Conservation (phyloP, 2,113 vertebrate species). For the Ailurus styani region DNA sequence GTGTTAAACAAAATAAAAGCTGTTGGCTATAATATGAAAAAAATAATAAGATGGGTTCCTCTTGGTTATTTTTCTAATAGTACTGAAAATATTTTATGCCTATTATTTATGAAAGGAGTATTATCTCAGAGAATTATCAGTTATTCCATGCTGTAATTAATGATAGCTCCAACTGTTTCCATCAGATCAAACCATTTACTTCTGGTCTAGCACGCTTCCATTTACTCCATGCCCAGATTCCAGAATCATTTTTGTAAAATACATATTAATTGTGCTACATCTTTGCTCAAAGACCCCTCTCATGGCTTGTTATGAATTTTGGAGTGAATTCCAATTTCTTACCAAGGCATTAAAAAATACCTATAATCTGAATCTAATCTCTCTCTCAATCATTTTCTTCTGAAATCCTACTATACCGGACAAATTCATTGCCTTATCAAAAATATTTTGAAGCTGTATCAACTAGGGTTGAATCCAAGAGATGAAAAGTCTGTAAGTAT, state of each 20-base stretch:
- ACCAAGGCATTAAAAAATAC: neutral
- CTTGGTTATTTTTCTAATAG: neutral
- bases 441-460: neutral
- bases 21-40: neutral
- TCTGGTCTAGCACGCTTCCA: neutral
- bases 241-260: neutral
- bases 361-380: neutral
- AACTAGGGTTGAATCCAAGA: neutral
- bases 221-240: neutral
- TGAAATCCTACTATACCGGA: neutral
- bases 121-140: neutral
- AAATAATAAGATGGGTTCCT: neutral
- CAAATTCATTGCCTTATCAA: neutral
- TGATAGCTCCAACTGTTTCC: neutral
- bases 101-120: neutral
- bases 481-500: neutral
- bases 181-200: neutral
- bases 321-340: neutral
- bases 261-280: neutral
- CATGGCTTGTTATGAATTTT: neutral
- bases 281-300: neutral
- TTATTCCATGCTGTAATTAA: neutral
- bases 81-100: neutral
- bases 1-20: neutral
- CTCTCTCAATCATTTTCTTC: neutral